Evolutionary conservation across 2,113 vertebrate species (phyloP).

Genomic region (Chitala chitala): DNA sequence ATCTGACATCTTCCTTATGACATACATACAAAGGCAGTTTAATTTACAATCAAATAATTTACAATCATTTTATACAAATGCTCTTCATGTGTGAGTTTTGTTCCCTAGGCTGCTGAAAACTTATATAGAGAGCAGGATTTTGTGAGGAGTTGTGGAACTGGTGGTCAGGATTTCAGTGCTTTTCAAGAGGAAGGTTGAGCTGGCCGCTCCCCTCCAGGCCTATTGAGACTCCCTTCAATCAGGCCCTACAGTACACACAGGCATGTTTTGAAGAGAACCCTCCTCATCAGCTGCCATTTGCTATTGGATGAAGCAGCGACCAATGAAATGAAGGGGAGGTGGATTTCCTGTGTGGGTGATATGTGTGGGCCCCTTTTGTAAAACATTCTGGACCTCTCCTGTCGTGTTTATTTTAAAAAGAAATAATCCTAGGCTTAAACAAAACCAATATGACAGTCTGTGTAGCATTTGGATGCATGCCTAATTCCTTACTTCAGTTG

Average conservation of each 20-base stretch:
- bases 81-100: too few species aligned
- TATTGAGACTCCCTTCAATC: neutral
- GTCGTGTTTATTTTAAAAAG: slow-evolving; percentile 40
- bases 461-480: slow-evolving; percentile 38
- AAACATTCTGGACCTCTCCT: slow-evolving; percentile 39
- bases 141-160: neutral
- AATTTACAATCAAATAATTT: too few species aligned
- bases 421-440: slow-evolving; percentile 28
- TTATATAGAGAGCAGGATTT: neutral
- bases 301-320: slow-evolving; percentile 34
- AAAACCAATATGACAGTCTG: slow-evolving; percentile 29
- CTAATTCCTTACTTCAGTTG: slow-evolving; percentile 23
- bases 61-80: too few species aligned
- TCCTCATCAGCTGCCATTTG: slow-evolving; percentile 23
- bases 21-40: too few species aligned
- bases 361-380: slow-evolving; percentile 33
- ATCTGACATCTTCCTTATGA: too few species aligned
- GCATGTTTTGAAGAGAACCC: slow-evolving; percentile 33
- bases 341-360: slow-evolving; percentile 40
- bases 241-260: neutral
- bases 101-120: neutral
- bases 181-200: neutral
- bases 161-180: neutral
- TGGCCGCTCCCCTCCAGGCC: neutral
- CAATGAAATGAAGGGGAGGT: slow-evolving; percentile 41